Evolutionary conservation across 37 sponge, comb jelly and placozoan species (phyloP).

Genomic region (Cliona cf. orientalis): DNA sequence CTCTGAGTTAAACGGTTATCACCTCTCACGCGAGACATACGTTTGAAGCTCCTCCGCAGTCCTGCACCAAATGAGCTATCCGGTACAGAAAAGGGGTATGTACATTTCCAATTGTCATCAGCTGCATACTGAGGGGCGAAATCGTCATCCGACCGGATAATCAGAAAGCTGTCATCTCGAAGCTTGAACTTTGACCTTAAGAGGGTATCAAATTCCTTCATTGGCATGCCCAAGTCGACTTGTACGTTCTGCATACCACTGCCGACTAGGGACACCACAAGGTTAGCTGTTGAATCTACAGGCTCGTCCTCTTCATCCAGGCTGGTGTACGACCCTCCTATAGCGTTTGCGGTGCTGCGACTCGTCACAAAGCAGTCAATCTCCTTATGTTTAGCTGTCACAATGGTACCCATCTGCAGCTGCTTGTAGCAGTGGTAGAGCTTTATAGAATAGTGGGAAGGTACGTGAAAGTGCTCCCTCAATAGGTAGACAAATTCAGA

Average conservation of each 20-base stretch:
- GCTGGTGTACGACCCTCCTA: constrained; percentile 13
- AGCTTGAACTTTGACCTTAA: constrained; percentile 29
- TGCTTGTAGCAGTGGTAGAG: constrained; percentile 33
- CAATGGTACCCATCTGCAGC: background rate
- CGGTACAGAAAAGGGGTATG: constrained; percentile 41
- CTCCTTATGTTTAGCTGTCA: background rate
- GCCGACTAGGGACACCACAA: constrained; percentile 59
- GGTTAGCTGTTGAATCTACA: background rate
- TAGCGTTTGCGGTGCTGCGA: background rate
- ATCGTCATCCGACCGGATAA: constrained; percentile 44
- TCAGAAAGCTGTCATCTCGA: constrained; percentile 41
- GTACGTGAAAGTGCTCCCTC: constrained; percentile 6
- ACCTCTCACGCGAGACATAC: constrained; percentile 3
- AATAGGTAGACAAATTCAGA: constrained; percentile 42
- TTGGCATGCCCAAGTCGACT: constrained; percentile 16
- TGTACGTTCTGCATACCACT: constrained; percentile 16
- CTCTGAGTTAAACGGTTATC: background rate
- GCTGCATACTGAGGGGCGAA: constrained; percentile 46
- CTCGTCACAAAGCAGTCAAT: constrained; percentile 47
- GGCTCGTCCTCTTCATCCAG: constrained; percentile 19
- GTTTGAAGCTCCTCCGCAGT: constrained; percentile 32
- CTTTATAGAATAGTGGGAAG: background rate
- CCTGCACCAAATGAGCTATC: constrained; percentile 22
- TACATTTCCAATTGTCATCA: constrained; percentile 51
- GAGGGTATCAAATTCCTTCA: constrained; percentile 49